Conservation (phyloP, 2,113 vertebrate species). For the Saguinus imperator region DNA sequence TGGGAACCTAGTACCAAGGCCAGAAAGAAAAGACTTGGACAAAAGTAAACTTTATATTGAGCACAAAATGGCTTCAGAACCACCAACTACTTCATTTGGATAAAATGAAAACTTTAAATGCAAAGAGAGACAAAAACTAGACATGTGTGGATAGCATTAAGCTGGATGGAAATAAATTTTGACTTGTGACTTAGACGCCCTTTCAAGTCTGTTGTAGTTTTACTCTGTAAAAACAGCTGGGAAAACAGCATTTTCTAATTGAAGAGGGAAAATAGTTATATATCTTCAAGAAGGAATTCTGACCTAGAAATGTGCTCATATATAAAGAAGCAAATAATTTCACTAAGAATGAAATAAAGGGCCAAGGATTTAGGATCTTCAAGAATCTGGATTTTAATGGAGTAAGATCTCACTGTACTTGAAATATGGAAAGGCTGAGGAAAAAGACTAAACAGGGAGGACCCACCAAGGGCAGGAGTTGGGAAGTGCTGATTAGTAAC, state of each 20-base stretch:
- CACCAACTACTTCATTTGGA: constrained; percentile 51
- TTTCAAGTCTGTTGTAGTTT: background rate
- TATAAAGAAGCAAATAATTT: background rate
- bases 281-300: background rate
- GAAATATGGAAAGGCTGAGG: background rate
- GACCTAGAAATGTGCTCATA: background rate
- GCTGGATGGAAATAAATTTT: constrained; percentile 21
- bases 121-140: background rate
- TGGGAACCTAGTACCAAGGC: constrained; percentile 15
- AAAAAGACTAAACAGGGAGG: background rate
- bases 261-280: constrained; percentile 12
- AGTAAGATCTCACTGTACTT: background rate
- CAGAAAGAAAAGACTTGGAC: constrained; percentile 54
- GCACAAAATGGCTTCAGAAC: constrained; percentile 18
- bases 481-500: background rate
- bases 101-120: constrained; percentile 42
- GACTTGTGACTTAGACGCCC: constrained; percentile 29
- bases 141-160: background rate
- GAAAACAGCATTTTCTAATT: background rate
- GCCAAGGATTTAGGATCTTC: background rate
- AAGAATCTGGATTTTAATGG: background rate
- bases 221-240: background rate
- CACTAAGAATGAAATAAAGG: background rate
- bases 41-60: constrained; percentile 25
- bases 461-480: background rate